Base-by-base conservation (phyloP, 2,113 vertebrate species). In the Mesembrinibis cayennensis region DNA sequence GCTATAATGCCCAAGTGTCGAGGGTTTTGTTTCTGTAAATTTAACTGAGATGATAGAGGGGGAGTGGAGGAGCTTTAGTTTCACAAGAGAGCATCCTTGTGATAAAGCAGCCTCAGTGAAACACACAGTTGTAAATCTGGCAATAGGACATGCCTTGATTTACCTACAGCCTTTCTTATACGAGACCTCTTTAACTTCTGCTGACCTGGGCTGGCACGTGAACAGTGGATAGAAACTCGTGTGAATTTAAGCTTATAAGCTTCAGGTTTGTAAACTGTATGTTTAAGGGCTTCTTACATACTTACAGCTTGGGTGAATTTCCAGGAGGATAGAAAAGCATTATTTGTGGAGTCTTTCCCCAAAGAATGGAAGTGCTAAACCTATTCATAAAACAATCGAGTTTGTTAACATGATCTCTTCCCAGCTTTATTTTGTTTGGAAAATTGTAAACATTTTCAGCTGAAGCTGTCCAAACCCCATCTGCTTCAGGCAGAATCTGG, bases 401-500 rank as follows among this genome's bases (percentile, higher is more conserved):
- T 93, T 92, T 88, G 56, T 87, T 85, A 94, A 80, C 22, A 36
- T 49, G 87, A 2, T 82, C 40, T 90, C 61, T 87, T 76, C 27
- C 29, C 77, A 69, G 65, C 77, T 96, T 94, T 91, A 53, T 91
- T 96, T 94, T 80, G 26, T 62, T 89, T 82, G 72, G 77, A 76
- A 92, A 89, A 84, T 56, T 29, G 40, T 91, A 87, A 87, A 72
- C 22, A 36, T 89, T 95, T 95, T 79, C 80, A 83, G 18, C 55
- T 82, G 82, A 86, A 95, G 61, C 52, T 89, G 63, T 94, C 88
- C 67, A 92, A 94, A 91, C n/a, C 88, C 16, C 25, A 9, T 96
- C 80, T 95, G 82, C 82, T 87, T 92, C n/a, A 82, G 83, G 72
- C 83, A 82, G 65, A 87, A 74, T 91, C 47, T 90, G 52, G 26